Base-by-base conservation (phyloP, 2,113 vertebrate genomes). In the Etheostoma spectabile region DNA sequence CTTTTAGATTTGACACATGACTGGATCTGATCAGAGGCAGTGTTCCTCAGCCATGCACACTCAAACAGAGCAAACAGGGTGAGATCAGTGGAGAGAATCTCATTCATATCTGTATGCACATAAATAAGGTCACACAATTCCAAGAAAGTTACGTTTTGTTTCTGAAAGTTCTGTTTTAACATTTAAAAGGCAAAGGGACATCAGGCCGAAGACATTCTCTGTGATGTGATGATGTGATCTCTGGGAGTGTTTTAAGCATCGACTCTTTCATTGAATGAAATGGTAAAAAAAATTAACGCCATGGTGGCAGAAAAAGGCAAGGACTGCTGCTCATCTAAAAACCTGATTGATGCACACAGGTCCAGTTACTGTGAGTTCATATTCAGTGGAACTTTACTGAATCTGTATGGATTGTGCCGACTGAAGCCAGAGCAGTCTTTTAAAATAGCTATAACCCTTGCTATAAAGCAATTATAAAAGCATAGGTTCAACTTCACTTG, bases 1-100 rank as follows among this genome's bases (percentile, higher is more conserved):
- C 18, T 82, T 63, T 79, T 30, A 74, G 18, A 85, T 88, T 83
- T 87, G 63, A 86, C 84, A 85, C 82, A 88, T 88, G 88, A 86
- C 80, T 82, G 72, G 74, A 79, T 83, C 60, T 63, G 49, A 81
- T 87, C 64, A 65, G 64, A 64, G 42, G 57, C 71, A 49, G 60
- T 8, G 64, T 69, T 77, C 42, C 65, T 63, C 77, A 80, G 75
- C 88, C 83, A 86, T 86, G 90, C 87, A 85, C 65, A 68, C 79
- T 42, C 21, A 79, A 76, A 65, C 27, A 67, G 71, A 63, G 68
- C 64, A 84, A 77, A 84, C 68, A 57, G 14, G 59, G 16, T 5
- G 42, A 59, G 72, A 59, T 27, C 27, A 49, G 51, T 35, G 16
- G 55, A 48, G 8, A 80, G 42, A 71, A 30, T 24, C 64, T 79